phyloP scores from a whole-genome alignment of 1,140 invertebrate species.

The Drosophila sucinea region DNA sequence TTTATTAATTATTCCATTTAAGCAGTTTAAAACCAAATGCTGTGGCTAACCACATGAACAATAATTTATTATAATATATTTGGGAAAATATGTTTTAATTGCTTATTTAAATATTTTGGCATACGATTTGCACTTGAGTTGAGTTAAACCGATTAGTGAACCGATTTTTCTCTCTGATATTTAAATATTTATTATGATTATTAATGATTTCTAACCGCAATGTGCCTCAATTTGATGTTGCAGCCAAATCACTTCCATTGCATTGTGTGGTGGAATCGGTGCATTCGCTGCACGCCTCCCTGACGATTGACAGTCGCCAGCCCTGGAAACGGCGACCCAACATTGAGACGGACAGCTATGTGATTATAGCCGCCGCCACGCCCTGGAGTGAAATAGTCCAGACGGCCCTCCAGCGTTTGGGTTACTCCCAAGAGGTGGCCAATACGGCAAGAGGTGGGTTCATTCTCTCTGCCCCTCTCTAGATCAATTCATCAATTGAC shows the following conservation, averaged over 20 bases:
- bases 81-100: conserved; percentile 75
- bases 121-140: conserved; percentile 67
- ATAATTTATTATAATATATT: conserved; percentile 75
- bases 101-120: conserved; percentile 70
- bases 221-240: conserved; percentile 42
- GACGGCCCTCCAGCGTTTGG: conserved; percentile 90
- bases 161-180: conserved; percentile 9
- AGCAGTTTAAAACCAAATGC: conserved; percentile 75
- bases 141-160: conserved; percentile 70
- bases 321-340: conserved; percentile 86
- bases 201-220: conserved; percentile 34
- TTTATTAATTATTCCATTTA: conserved; percentile 46
- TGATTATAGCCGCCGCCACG: conserved; percentile 95
- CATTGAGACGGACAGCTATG: conserved; percentile 95
- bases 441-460: conserved; percentile 90
- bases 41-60: conserved; percentile 72
- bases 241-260: conserved; percentile 95
- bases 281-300: conserved; percentile 85
- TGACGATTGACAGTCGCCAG: conserved; percentile 83
- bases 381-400: conserved; percentile 93
- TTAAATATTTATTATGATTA: conserved; percentile 12
- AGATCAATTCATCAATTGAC: no score
- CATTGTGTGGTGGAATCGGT: conserved; percentile 95
- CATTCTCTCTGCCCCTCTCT: neutral
- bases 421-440: conserved; percentile 90